phyloP scores from a whole-genome alignment of 2,797 vertebrate genomes.

The Babyrousa celebensis region DNA sequence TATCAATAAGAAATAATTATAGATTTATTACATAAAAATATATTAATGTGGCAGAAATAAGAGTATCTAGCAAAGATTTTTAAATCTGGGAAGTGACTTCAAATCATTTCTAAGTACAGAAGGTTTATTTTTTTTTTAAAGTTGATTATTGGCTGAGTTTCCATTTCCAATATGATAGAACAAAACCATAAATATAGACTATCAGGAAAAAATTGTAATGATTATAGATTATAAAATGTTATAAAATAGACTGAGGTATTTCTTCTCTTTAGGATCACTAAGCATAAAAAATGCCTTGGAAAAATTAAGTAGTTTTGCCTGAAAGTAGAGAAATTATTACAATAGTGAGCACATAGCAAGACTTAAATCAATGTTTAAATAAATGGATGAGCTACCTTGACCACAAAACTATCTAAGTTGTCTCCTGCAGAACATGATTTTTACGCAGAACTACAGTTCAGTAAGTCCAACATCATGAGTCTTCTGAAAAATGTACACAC shows the following conservation, averaged over 20 bases:
- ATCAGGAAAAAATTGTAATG: slow-evolving; percentile 31
- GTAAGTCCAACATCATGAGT: slow-evolving; percentile 26
- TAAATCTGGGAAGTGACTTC: neutral
- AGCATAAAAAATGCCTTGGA: neutral
- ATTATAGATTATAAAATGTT: slow-evolving; percentile 50
- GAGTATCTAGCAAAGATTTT: neutral
- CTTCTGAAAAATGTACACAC: slow-evolving; percentile 62
- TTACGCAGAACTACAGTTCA: slow-evolving; percentile 62
- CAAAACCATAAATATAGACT: neutral
- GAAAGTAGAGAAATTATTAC: slow-evolving; percentile 57
- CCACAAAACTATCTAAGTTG: slow-evolving; percentile 56
- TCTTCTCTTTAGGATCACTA: slow-evolving; percentile 9
- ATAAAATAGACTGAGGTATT: neutral
- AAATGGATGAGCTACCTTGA: slow-evolving; percentile 63
- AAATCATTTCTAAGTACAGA: slow-evolving; percentile 21
- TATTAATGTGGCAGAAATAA: slow-evolving; percentile 7
- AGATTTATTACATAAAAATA: slow-evolving; percentile 8
- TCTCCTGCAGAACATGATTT: slow-evolving; percentile 24
- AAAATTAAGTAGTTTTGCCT: slow-evolving; percentile 51
- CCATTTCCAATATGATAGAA: slow-evolving; percentile 37
- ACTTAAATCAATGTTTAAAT: slow-evolving; percentile 76
- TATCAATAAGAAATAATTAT: slow-evolving; percentile 35
- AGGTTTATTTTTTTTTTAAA: slow-evolving; percentile 24
- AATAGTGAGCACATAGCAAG: slow-evolving; percentile 48
- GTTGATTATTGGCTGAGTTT: neutral